Evolutionary conservation across 2,888 invertebrate genomes (phyloP).

Genomic region (Melitaea athalia): DNA sequence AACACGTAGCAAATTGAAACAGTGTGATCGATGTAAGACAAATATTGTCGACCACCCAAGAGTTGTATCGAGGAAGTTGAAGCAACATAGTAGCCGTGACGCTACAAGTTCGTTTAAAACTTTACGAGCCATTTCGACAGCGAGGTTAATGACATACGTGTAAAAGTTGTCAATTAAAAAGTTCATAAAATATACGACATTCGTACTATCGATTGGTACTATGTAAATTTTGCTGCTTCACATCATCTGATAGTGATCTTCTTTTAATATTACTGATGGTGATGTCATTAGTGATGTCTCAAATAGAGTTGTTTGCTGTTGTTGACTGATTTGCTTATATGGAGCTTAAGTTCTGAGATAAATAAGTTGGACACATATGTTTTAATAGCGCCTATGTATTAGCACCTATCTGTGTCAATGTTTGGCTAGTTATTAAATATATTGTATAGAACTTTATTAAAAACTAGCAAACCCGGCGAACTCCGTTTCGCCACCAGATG

Average conservation of each 20-base stretch:
- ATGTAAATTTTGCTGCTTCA: background rate
- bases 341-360: too few species aligned
- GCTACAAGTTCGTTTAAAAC: constrained; percentile 2
- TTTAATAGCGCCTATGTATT: too few species aligned
- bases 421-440: too few species aligned
- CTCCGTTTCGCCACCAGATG: too few species aligned
- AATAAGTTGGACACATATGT: too few species aligned
- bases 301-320: too few species aligned
- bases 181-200: background rate
- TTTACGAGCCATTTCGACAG: background rate
- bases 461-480: too few species aligned
- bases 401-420: too few species aligned
- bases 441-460: too few species aligned
- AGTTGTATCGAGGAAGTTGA: constrained; percentile 31
- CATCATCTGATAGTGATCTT: background rate
- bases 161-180: constrained; percentile 1
- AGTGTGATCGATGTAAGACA: constrained; percentile 1
- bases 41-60: constrained; percentile 30
- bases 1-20: too few species aligned
- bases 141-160: background rate
- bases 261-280: background rate
- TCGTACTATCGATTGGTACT: background rate
- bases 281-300: too few species aligned
- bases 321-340: too few species aligned
- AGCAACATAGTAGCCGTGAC: constrained; percentile 21